Percentiles rank a stretch among this genome's conserved stretches.
These are phyloP conservation scores for Caerostris darwini DNA, from an alignment of 1,140 invertebrate species.

Conservation along the genomic window DNA sequence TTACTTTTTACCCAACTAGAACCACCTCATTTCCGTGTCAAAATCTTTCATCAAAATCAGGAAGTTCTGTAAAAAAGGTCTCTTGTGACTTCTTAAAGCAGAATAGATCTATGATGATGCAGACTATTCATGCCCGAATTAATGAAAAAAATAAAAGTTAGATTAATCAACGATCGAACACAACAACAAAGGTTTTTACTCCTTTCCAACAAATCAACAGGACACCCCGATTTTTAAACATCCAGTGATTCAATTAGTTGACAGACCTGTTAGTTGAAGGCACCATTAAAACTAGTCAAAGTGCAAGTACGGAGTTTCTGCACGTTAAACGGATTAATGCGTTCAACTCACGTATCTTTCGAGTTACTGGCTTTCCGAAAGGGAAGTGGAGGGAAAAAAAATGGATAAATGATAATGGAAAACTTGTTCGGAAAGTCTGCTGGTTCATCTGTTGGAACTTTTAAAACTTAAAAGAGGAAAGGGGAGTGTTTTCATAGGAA, in stretches of 20 bases:
- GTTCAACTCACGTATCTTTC: not conserved
- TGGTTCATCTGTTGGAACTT: not conserved
- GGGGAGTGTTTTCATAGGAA: too few relatives aligned
- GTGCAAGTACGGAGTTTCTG: not conserved
- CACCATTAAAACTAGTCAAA: conserved; percentile 48
- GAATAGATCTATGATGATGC: too few relatives aligned
- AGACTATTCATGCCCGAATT: too few relatives aligned
- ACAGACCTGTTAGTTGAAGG: not conserved
- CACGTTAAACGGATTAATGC: conserved; percentile 48
- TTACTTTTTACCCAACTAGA: too few relatives aligned
- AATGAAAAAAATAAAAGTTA: too few relatives aligned
- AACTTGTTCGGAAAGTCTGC: not conserved
- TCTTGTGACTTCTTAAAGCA: too few relatives aligned
- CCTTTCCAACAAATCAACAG: not conserved
- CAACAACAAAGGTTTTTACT: not conserved
- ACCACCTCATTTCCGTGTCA: too few relatives aligned
- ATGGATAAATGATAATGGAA: conserved; percentile 24
- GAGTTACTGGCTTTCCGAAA: not conserved
- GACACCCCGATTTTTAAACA: conserved; percentile 10
- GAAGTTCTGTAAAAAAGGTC: too few relatives aligned
- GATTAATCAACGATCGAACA: too few relatives aligned
- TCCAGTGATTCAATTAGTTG: not conserved
- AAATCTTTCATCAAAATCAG: too few relatives aligned
- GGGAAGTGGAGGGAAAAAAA: not conserved
- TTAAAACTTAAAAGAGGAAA: not conserved